Evolutionary conservation across 2,797 vertebrate genomes (phyloP).

Genomic region (Morus bassanus): DNA sequence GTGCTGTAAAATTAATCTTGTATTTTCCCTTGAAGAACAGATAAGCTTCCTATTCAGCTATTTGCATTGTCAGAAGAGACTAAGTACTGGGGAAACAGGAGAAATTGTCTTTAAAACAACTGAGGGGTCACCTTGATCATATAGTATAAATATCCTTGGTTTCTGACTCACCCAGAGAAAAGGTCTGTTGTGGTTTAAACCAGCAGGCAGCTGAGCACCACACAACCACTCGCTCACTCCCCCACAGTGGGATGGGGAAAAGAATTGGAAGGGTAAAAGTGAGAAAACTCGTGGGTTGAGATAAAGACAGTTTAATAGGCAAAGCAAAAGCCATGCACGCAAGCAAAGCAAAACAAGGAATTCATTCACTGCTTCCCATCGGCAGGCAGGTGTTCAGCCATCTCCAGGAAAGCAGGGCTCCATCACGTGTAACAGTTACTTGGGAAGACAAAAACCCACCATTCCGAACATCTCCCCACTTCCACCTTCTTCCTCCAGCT

Average conservation of each 20-base stretch:
- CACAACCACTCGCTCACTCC: not conserved
- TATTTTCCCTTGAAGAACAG: not conserved
- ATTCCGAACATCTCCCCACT: rapidly evolving
- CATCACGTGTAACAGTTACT: rapidly evolving
- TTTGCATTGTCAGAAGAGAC: not conserved
- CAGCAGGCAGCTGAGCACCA: not conserved
- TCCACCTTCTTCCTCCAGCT: not conserved
- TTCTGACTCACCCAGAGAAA: not conserved
- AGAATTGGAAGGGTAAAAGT: not conserved
- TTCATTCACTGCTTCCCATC: not conserved
- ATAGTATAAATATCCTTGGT: not conserved
- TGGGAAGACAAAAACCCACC: not conserved
- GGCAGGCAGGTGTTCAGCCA: not conserved
- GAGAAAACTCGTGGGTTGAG: not conserved
- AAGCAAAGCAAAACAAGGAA: not conserved
- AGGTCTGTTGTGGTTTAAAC: not conserved
- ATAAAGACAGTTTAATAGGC: not conserved
- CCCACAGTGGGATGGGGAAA: not conserved
- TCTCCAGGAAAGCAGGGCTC: not conserved
- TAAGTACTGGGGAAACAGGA: not conserved
- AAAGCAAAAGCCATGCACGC: rapidly evolving
- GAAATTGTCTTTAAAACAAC: not conserved
- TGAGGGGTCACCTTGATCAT: not conserved
- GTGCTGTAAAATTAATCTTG: not conserved
- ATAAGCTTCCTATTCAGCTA: not conserved